Evolutionary conservation across 2,113 vertebrate species (phyloP).

Genomic region (Hymenochirus boettgeri): DNA sequence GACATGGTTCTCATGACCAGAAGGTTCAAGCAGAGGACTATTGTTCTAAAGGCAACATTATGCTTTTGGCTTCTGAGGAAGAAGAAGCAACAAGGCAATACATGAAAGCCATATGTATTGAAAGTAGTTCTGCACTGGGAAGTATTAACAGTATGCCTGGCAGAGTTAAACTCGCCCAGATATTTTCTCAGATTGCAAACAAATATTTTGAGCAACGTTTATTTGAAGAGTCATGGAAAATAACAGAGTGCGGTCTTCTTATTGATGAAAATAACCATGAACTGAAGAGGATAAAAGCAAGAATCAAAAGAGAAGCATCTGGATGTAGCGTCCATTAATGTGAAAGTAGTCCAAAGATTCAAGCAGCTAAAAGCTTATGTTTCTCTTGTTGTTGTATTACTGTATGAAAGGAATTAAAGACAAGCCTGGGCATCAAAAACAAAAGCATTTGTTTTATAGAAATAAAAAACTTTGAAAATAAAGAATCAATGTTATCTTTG

Average conservation of each 20-base stretch:
- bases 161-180: slow-evolving; percentile 49
- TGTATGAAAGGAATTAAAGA: too few species aligned
- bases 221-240: slow-evolving; percentile 69
- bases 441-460: too few species aligned
- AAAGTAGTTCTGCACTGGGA: slow-evolving; percentile 55
- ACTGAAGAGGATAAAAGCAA: slow-evolving; percentile 72
- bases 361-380: too few species aligned
- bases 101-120: slow-evolving; percentile 66
- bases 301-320: slow-evolving; percentile 66
- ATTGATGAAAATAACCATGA: slow-evolving; percentile 64
- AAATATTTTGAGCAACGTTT: slow-evolving; percentile 58
- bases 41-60: slow-evolving; percentile 69
- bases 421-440: too few species aligned
- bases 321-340: slow-evolving; percentile 77
- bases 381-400: too few species aligned
- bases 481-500: too few species aligned
- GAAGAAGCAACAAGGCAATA: slow-evolving; percentile 70
- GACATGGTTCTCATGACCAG: slow-evolving; percentile 42
- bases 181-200: slow-evolving; percentile 64
- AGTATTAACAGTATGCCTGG: slow-evolving; percentile 63
- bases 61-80: slow-evolving; percentile 62
- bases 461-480: too few species aligned
- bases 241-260: slow-evolving; percentile 69
- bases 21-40: slow-evolving; percentile 61
- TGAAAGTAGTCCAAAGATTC: neutral